Base-by-base conservation (phyloP, 2,888 invertebrate genomes). In the Andrena bucephala region DNA sequence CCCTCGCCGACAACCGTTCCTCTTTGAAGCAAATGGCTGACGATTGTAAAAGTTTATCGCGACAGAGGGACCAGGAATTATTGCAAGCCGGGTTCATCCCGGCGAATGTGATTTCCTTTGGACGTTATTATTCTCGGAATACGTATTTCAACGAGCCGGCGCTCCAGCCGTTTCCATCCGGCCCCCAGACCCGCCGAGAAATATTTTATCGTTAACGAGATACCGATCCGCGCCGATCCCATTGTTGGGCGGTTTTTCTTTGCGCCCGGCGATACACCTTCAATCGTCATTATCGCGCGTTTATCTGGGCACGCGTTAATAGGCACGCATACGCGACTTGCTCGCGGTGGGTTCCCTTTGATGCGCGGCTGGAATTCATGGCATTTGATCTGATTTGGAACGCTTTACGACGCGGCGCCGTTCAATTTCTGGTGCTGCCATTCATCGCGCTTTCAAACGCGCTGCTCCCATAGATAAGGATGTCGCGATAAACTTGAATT, bases 41-140 rank as follows among this genome's bases (percentile, higher is more conserved):
- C 73, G 77, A 85, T 83, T 77, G 69, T 75, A 50, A 81, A 81
- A 78, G 76, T 84, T 85, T 73, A 77, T 57, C 77, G 66, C 60
- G 31, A 75, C 80, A 81, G 81, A 78, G 84, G 67, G 75, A 72
- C 67, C 77, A 78, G 69, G 70, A 84, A 85, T 84, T 84, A 78
- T 69, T 75, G 63, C 84, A 63, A 69, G 33, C 69, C 57, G 67
- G 33, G 10, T 33, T 78, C 83, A 48, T 75, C 72, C 59, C 57
- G 75, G 52, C 81, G 42, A 16, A 69, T 57, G 75, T 83, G 74
- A 75, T 81, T 84, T 70, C 75, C 75, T 54, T 77, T 77, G 63
- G 75, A 78, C 70, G 63, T 84, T 84, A 77, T 84, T 84, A 76
- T 81, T 76, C 59, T 50, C 42, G 27, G 60, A 72, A 77, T 66